These are phyloP conservation scores for Drosophila dunni DNA, from an alignment of 1,140 invertebrate genomes.

Conservation along the genomic window DNA sequence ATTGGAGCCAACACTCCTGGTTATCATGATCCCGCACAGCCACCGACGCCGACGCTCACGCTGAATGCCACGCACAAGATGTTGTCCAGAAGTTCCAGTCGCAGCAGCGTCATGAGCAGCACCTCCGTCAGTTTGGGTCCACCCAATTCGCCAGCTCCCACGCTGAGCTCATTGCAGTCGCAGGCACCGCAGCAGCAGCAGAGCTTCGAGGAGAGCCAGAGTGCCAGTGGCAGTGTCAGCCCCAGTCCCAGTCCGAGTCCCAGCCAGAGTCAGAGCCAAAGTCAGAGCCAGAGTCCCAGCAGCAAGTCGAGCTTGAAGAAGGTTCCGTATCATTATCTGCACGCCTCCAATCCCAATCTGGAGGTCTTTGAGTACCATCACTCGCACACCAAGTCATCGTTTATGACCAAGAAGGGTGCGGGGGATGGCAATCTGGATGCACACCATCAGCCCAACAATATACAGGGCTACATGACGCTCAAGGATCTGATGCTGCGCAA, in stretches of 20 bases:
- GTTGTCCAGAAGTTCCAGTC: slow-evolving; percentile 68
- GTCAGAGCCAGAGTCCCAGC: slow-evolving; percentile 60
- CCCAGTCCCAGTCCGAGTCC: slow-evolving; percentile 65
- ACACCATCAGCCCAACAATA: slow-evolving; percentile 79
- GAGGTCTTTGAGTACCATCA: slow-evolving; percentile 86
- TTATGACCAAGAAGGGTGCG: slow-evolving; percentile 73
- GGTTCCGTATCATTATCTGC: slow-evolving; percentile 87
- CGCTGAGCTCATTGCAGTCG: slow-evolving; percentile 56
- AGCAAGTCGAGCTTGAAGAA: slow-evolving; percentile 79
- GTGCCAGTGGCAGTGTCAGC: slow-evolving; percentile 61
- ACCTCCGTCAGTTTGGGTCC: slow-evolving; percentile 57
- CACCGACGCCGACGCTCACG: slow-evolving; percentile 31
- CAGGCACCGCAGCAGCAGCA: slow-evolving; percentile 38
- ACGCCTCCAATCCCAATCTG: slow-evolving; percentile 89
- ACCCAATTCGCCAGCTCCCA: slow-evolving; percentile 72
- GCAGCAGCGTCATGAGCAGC: slow-evolving; percentile 62
- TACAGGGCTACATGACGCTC: slow-evolving; percentile 87
- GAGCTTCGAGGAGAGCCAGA: slow-evolving; percentile 64
- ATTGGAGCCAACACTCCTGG: slow-evolving; percentile 81
- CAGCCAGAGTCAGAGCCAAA: slow-evolving; percentile 58
- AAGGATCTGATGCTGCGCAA: slow-evolving; percentile 91
- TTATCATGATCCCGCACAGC: slow-evolving; percentile 72
- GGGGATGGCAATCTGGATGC: slow-evolving; percentile 56
- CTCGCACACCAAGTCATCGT: slow-evolving; percentile 62
- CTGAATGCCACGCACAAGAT: slow-evolving; percentile 35